Evolutionary conservation across 2,888 invertebrate species (phyloP).

Genomic region (Orchestes rusci): DNA sequence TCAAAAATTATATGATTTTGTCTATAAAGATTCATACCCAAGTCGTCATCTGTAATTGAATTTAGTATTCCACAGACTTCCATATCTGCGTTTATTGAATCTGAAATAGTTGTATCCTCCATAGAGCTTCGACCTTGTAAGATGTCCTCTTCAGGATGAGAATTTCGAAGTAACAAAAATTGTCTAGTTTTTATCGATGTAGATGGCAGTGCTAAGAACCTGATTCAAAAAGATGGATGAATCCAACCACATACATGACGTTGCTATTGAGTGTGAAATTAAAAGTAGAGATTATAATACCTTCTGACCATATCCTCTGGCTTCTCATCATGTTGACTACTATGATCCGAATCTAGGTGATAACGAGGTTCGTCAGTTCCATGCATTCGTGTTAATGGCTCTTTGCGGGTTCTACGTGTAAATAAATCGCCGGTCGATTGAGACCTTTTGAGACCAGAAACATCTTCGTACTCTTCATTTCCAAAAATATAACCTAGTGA

Average conservation of each 20-base stretch:
- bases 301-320: conserved; percentile 44
- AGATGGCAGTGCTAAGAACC: conserved; percentile 42
- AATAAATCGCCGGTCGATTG: conserved; percentile 49
- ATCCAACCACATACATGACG: not conserved
- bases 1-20: too few relatives aligned
- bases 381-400: conserved; percentile 36
- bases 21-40: conserved; percentile 24
- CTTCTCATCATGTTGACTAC: conserved; percentile 48
- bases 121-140: conserved; percentile 46
- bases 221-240: conserved; percentile 26
- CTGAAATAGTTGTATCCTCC: conserved; percentile 46
- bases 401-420: conserved; percentile 38
- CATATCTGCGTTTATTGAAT: conserved; percentile 47
- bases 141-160: conserved; percentile 38
- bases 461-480: conserved; percentile 42
- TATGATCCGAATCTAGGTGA: conserved; percentile 48
- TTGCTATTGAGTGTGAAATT: too few relatives aligned
- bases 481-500: conserved; percentile 36
- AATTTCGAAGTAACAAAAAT: conserved; percentile 32
- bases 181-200: conserved; percentile 39
- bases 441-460: conserved; percentile 42
- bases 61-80: conserved; percentile 47
- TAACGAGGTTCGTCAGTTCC: conserved; percentile 44
- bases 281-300: conserved; percentile 9
- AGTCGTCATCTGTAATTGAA: conserved; percentile 37